phyloP scores from a whole-genome alignment of 2,113 vertebrate species.

The Heptranchias perlo region DNA sequence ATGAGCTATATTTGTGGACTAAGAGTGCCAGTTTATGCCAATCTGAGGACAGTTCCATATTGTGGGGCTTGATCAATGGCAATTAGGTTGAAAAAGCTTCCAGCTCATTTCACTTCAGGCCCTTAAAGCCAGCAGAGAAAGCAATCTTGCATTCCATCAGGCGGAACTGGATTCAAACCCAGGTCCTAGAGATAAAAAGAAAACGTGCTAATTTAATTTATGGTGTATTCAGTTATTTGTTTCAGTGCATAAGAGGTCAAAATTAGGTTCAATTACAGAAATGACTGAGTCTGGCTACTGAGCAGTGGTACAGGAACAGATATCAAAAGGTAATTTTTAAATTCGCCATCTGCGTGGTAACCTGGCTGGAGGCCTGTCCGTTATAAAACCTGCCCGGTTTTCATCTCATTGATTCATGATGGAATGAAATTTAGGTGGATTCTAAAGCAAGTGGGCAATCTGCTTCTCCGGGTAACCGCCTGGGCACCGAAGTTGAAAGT shows the following conservation, averaged over 20 bases:
- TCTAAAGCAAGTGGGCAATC: too few species aligned
- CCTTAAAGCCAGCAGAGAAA: background rate
- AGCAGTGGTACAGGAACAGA: background rate
- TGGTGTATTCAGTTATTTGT: background rate
- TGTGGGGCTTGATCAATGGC: background rate
- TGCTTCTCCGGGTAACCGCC: too few species aligned
- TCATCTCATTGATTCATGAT: background rate
- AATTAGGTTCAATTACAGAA: background rate
- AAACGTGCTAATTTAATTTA: background rate
- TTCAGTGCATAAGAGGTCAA: background rate
- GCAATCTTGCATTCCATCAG: background rate
- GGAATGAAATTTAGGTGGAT: too few species aligned
- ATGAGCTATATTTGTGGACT: background rate
- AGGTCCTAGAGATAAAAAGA: background rate
- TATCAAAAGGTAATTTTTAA: background rate
- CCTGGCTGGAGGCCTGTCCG: background rate
- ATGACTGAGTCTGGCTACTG: background rate
- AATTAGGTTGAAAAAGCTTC: background rate
- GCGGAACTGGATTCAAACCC: background rate
- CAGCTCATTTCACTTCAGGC: background rate
- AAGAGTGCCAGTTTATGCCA: background rate
- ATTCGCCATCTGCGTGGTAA: background rate
- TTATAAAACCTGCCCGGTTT: background rate
- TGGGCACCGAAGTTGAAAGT: too few species aligned
- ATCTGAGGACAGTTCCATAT: background rate